These are phyloP conservation scores for Lepidochitona cinerea DNA, from an alignment of 2,888 invertebrate species.

Conservation along the genomic window DNA sequence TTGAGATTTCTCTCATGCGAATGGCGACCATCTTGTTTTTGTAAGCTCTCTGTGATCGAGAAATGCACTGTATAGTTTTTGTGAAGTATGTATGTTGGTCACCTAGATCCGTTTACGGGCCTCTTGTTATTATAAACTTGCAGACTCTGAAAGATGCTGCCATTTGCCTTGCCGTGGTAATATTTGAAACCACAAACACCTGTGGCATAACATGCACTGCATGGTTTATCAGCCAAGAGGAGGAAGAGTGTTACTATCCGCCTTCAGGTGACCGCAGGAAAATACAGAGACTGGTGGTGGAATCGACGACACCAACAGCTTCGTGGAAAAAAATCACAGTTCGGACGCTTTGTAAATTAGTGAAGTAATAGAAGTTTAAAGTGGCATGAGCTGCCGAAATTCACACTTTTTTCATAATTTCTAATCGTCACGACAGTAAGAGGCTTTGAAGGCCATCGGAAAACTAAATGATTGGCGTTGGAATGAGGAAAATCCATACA, in stretches of 20 bases:
- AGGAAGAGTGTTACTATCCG: not conserved
- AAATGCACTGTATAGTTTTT: too few species aligned
- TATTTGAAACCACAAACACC: not conserved
- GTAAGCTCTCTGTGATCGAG: too few species aligned
- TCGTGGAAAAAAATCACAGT: not conserved
- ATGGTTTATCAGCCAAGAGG: not conserved
- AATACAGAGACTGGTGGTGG: not conserved
- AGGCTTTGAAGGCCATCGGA: too few species aligned
- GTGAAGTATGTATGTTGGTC: not conserved
- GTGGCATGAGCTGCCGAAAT: too few species aligned
- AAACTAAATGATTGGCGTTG: too few species aligned
- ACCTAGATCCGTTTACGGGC: not conserved
- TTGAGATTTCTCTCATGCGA: too few species aligned
- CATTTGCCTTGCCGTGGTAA: not conserved
- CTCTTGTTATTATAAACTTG: not conserved
- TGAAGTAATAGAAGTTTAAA: too few species aligned
- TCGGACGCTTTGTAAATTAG: not conserved
- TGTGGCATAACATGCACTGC: not conserved
- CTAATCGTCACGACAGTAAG: too few species aligned
- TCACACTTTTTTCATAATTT: too few species aligned
- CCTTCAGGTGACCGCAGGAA: not conserved
- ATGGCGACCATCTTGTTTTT: too few species aligned
- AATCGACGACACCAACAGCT: not conserved
- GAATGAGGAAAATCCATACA: too few species aligned
- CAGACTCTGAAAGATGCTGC: not conserved